Percentiles rank a stretch among this genome's conserved stretches.
Evolutionary conservation across 2,113 vertebrate species (phyloP).

Genomic region (Pithys albifrons): DNA sequence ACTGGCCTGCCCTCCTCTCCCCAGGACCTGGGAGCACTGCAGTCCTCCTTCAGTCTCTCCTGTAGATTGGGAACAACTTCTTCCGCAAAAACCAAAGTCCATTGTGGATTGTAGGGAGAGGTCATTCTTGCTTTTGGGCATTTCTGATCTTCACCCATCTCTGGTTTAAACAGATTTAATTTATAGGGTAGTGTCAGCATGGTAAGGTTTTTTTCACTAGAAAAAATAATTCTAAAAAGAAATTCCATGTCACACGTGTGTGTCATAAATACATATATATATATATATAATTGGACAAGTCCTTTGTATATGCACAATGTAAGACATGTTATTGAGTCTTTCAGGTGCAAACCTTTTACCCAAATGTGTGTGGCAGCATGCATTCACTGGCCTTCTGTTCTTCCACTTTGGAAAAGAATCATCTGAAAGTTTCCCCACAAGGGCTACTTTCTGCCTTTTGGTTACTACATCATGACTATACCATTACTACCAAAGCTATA

Average conservation of each 20-base stretch:
- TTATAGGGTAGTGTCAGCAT: not conserved
- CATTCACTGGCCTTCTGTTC: not conserved
- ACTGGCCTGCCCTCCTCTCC: not conserved
- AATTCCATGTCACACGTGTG: not conserved
- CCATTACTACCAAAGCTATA: not conserved
- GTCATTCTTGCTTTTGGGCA: not conserved
- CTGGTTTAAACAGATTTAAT: not conserved
- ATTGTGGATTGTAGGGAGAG: not conserved
- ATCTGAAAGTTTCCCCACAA: not conserved
- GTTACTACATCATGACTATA: rapidly evolving
- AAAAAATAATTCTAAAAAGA: not conserved
- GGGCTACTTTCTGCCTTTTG: not conserved
- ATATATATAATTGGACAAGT: not conserved
- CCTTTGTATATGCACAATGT: not conserved
- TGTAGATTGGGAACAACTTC: not conserved
- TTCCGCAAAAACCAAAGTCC: not conserved
- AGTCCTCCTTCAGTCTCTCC: not conserved
- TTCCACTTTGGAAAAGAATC: not conserved
- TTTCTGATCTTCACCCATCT: not conserved
- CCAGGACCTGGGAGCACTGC: not conserved
- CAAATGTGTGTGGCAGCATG: not conserved
- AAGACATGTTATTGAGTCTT: not conserved
- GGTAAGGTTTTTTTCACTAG: not conserved
- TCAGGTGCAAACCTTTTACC: not conserved
- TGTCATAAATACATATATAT: not conserved